phyloP scores from a whole-genome alignment of 2,113 vertebrate species.

The Salvelinus alpinus region DNA sequence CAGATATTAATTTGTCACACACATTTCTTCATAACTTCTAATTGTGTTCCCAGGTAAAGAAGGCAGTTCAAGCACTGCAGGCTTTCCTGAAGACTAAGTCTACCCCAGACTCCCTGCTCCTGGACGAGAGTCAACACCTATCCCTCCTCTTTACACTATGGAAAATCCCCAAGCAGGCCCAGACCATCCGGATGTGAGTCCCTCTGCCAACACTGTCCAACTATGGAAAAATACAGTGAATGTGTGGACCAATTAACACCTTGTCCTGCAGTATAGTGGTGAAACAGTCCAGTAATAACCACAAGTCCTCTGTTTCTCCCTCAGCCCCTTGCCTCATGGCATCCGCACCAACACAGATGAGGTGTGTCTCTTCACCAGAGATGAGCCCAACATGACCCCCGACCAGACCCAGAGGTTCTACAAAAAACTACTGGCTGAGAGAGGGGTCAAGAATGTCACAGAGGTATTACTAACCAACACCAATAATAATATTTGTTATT shows the following conservation, averaged over 20 bases:
- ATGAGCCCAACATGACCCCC: constrained; percentile 80
- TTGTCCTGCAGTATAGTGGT: too few relatives aligned
- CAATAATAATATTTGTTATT: neutral
- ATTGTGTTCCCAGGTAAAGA: constrained; percentile 77
- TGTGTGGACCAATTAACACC: too few relatives aligned
- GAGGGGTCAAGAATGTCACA: constrained; percentile 75
- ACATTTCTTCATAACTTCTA: neutral
- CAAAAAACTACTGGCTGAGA: constrained; percentile 79
- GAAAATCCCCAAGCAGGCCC: constrained; percentile 78
- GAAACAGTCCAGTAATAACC: neutral
- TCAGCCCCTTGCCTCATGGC: constrained; percentile 83
- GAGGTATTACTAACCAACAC: constrained; percentile 71
- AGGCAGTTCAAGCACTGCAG: constrained; percentile 80
- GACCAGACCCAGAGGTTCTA: constrained; percentile 89
- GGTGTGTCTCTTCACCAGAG: constrained; percentile 90
- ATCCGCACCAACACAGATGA: constrained; percentile 78
- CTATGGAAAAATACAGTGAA: too few relatives aligned
- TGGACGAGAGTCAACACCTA: constrained; percentile 76
- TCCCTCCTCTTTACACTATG: constrained; percentile 85
- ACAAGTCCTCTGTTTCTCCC: neutral
- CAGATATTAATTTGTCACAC: too few relatives aligned
- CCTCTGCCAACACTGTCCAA: neutral
- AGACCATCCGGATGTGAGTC: constrained; percentile 83
- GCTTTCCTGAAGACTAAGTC: constrained; percentile 74
- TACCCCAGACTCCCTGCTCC: constrained; percentile 54